Evolutionary conservation across 2,888 invertebrate genomes (phyloP).

Genomic region (Eulithis prunata): DNA sequence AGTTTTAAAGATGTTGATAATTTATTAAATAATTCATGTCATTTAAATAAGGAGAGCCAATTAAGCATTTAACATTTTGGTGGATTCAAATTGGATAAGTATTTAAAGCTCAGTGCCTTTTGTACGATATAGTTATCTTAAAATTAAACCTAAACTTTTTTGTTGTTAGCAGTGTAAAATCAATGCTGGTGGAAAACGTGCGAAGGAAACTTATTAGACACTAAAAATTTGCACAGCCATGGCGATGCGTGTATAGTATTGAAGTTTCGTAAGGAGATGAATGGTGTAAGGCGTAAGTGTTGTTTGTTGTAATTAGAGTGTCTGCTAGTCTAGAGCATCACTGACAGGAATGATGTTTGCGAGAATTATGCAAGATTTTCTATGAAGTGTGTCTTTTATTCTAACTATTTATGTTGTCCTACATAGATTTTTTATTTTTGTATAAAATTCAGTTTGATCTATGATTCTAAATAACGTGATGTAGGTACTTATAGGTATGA

Average conservation of each 20-base stretch:
- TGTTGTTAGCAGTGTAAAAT: constrained; percentile 36
- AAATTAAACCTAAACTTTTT: constrained; percentile 44
- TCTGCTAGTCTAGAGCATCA: constrained; percentile 83
- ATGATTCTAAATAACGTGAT: constrained; percentile 54
- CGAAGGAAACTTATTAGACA: constrained; percentile 24
- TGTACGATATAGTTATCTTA: constrained; percentile 47
- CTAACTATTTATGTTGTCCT: constrained; percentile 44
- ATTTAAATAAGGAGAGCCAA: constrained; percentile 20
- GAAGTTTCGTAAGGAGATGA: constrained; percentile 39
- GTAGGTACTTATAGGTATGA: constrained; percentile 73
- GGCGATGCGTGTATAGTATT: constrained; percentile 27
- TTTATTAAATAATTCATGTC: constrained; percentile 25
- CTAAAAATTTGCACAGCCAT: constrained; percentile 25
- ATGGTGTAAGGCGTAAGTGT: constrained; percentile 33
- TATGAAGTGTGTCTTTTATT: constrained; percentile 63
- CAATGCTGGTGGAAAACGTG: constrained; percentile 33
- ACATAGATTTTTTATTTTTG: constrained; percentile 41
- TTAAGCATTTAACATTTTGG: constrained; percentile 8
- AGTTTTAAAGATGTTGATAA: constrained; percentile 27
- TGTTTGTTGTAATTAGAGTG: constrained; percentile 62
- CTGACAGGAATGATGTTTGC: constrained; percentile 82
- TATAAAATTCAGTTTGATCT: constrained; percentile 49
- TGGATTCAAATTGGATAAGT: constrained; percentile 22
- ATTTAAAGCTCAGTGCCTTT: constrained; percentile 58
- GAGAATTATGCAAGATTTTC: constrained; percentile 81